Percentiles rank a stretch among this genome's conserved stretches.
Evolutionary conservation across 2,888 invertebrate species (phyloP).

Genomic region (Acanthosepion pharaonis): DNA sequence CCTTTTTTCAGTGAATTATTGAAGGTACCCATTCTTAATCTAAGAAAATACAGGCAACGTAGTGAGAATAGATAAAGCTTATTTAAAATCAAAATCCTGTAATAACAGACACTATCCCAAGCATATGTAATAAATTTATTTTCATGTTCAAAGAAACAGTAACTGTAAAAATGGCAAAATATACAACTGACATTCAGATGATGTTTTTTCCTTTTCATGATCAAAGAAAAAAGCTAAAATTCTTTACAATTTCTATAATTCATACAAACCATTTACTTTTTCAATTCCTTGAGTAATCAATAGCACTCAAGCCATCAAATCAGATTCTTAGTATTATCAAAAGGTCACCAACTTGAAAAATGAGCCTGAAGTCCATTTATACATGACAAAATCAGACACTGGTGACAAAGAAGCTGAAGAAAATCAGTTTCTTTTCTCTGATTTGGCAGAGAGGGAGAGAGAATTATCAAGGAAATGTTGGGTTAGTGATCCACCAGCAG

Average conservation of each 20-base stretch:
- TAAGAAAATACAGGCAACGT: no score
- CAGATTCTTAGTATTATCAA: neutral
- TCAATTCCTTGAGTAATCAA: neutral
- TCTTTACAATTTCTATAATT: neutral
- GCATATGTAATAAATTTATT: no score
- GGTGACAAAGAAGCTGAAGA: neutral
- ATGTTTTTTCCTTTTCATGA: neutral
- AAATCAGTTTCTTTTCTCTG: neutral
- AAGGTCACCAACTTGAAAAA: neutral
- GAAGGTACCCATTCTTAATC: no score
- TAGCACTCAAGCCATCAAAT: neutral
- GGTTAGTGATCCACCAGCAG: neutral
- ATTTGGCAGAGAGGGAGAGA: neutral
- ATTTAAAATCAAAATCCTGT: no score
- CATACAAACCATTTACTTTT: neutral
- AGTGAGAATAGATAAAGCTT: no score
- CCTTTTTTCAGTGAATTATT: no score
- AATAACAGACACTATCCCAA: no score
- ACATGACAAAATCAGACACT: neutral
- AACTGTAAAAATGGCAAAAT: no score
- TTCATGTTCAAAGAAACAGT: no score
- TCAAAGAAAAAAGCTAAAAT: neutral
- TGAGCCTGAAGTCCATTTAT: neutral
- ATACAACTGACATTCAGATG: no score
- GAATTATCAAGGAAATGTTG: neutral